These are phyloP conservation scores for Gymnocypris eckloni DNA, from an alignment of 2,797 vertebrate species.

Conservation along the genomic window DNA sequence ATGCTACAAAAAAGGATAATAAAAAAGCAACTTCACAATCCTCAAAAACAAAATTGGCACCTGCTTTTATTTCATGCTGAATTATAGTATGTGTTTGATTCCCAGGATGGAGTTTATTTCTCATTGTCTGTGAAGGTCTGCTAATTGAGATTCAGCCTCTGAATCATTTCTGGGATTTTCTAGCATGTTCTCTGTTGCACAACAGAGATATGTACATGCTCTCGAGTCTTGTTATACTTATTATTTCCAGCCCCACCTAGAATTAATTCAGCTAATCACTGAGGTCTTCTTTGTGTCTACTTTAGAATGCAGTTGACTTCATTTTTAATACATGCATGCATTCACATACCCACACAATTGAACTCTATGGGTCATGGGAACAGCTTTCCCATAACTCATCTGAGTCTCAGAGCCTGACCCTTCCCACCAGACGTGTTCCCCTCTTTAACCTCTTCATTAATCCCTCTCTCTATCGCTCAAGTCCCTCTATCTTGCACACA, in stretches of 20 bases:
- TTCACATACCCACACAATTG: constrained; percentile 46
- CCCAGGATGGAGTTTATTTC: background rate
- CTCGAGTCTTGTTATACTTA: constrained; percentile 23
- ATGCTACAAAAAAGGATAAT: background rate
- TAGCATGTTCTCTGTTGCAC: constrained; percentile 15
- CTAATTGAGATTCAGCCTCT: background rate
- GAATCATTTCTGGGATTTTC: background rate
- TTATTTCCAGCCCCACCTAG: constrained; percentile 22
- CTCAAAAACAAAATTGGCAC: background rate
- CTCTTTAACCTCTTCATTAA: constrained; percentile 50
- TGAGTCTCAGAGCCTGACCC: constrained; percentile 44
- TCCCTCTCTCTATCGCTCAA: constrained; percentile 15
- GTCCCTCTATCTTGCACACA: background rate
- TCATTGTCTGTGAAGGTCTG: background rate
- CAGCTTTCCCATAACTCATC: constrained; percentile 49
- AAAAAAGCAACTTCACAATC: background rate
- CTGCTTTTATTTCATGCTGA: background rate
- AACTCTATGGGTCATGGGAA: constrained; percentile 49
- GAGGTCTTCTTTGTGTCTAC: constrained; percentile 33
- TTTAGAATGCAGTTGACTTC: constrained; percentile 46
- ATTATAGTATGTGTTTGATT: background rate
- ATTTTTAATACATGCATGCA: constrained; percentile 33
- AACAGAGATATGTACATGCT: constrained; percentile 19
- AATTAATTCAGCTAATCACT: constrained; percentile 41
- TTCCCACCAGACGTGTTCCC: constrained; percentile 47